A percentile compares a stretch with the other conserved stretches of the same genome.
phyloP scores from a whole-genome alignment of 2,888 invertebrate genomes.

The Masnerella sp. region DNA sequence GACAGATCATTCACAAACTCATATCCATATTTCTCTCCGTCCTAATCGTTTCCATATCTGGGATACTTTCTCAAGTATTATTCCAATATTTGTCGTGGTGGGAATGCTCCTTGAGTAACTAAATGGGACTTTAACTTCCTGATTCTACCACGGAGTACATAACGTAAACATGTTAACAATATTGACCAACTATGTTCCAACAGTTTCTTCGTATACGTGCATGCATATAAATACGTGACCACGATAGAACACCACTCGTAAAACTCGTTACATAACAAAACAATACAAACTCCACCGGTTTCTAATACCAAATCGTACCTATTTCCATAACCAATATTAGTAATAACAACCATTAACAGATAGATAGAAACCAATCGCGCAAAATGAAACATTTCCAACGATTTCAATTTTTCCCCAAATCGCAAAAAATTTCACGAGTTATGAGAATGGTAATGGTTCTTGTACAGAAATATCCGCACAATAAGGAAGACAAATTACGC shows the following conservation, averaged over 20 bases:
- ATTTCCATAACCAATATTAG: conserved; percentile 32
- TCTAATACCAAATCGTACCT: conserved; percentile 38
- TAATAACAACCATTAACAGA: conserved; percentile 21
- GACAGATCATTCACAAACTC: conserved; percentile 7
- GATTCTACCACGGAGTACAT: conserved; percentile 44
- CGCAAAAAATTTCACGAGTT: too few species aligned
- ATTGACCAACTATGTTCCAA: conserved; percentile 43
- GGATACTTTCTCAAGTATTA: conserved; percentile 44
- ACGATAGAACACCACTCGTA: conserved; percentile 10
- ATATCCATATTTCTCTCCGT: conserved; percentile 8
- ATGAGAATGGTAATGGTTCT: too few species aligned
- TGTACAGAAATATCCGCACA: too few species aligned
- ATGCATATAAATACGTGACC: conserved; percentile 1
- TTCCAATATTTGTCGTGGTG: conserved; percentile 52
- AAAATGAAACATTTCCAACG: too few species aligned
- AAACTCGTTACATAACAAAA: conserved; percentile 44
- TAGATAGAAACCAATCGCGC: background rate
- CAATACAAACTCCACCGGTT: conserved; percentile 43
- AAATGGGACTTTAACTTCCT: conserved; percentile 54
- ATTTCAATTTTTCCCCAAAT: too few species aligned
- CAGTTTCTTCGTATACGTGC: conserved; percentile 35
- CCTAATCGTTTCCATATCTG: conserved; percentile 44
- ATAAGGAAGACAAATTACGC: too few species aligned
- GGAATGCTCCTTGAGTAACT: conserved; percentile 36
- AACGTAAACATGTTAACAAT: conserved; percentile 51